Evolutionary conservation across 2,888 invertebrate species (phyloP).

Genomic region (Leucoptera coffeella): DNA sequence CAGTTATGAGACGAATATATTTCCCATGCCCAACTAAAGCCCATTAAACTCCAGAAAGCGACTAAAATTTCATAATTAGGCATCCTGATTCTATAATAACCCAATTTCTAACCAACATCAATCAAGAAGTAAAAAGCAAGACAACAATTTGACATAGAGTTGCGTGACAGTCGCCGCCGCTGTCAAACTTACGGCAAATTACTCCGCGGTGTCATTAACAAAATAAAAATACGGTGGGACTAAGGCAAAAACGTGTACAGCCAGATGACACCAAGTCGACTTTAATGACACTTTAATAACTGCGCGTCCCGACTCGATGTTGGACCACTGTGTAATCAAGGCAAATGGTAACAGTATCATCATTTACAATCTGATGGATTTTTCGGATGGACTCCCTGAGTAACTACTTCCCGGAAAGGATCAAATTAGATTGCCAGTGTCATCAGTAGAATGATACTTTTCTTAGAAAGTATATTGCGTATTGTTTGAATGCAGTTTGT

Average conservation of each 20-base stretch:
- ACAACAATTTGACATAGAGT: constrained; percentile 47
- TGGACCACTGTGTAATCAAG: constrained; percentile 37
- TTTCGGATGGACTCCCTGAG: constrained; percentile 16
- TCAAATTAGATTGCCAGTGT: too few relatives aligned
- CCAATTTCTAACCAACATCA: too few relatives aligned
- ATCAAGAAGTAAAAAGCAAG: too few relatives aligned
- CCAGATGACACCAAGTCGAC: constrained; percentile 44
- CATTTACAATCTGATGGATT: constrained; percentile 22
- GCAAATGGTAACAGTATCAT: constrained; percentile 30
- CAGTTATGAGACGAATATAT: too few relatives aligned
- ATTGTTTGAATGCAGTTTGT: too few relatives aligned
- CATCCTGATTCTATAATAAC: too few relatives aligned
- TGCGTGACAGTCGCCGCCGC: constrained; percentile 32
- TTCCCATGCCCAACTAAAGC: too few relatives aligned
- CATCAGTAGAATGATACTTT: too few relatives aligned
- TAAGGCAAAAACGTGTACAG: constrained; percentile 29
- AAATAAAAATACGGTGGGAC: constrained; percentile 27
- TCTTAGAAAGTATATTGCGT: too few relatives aligned
- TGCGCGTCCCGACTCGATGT: constrained; percentile 32
- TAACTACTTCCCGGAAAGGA: constrained; percentile 28
- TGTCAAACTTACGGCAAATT: constrained; percentile 47
- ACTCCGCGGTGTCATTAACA: constrained; percentile 42
- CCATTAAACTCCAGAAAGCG: too few relatives aligned
- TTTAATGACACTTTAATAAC: constrained; percentile 53
- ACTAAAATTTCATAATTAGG: too few relatives aligned